Percentiles rank a stretch among this genome's conserved stretches.
Conservation (phyloP, 2,113 vertebrate genomes). For the Steatornis caripensis region DNA sequence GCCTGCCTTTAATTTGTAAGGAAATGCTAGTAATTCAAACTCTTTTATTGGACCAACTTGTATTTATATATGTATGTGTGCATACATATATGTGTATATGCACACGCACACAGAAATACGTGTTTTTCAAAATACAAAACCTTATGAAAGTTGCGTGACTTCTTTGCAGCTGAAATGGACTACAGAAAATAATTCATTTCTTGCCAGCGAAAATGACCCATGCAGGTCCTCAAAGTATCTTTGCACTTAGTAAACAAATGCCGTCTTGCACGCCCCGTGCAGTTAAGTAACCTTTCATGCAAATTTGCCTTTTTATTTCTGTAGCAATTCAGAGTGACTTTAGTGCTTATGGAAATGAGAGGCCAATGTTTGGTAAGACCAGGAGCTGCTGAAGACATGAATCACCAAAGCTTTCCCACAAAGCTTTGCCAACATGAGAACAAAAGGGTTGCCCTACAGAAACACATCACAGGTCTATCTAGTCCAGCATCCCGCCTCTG, state of each 20-base stretch:
- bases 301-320: neutral
- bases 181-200: neutral
- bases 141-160: conserved; percentile 1
- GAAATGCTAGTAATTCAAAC: conserved; percentile 51
- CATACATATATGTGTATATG: neutral
- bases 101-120: neutral
- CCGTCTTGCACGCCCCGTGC: neutral
- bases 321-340: neutral
- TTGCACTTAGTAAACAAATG: neutral
- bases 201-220: neutral
- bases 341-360: conserved; percentile 19
- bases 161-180: neutral
- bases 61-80: neutral
- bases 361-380: neutral
- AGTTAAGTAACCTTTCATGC: neutral
- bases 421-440: conserved; percentile 3
- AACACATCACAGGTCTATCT: neutral
- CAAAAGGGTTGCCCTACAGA: conserved; percentile 46
- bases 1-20: conserved; percentile 68
- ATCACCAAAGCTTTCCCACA: conserved; percentile 26
- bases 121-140: neutral
- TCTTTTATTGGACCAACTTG: conserved; percentile 29
- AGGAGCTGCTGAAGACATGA: neutral
- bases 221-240: neutral
- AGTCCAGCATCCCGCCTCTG: neutral